Evolutionary conservation across 2,797 vertebrate genomes (phyloP), one percentile per base, ranked within the genome.

Genomic region (Pangasius larnaudii): DNA sequence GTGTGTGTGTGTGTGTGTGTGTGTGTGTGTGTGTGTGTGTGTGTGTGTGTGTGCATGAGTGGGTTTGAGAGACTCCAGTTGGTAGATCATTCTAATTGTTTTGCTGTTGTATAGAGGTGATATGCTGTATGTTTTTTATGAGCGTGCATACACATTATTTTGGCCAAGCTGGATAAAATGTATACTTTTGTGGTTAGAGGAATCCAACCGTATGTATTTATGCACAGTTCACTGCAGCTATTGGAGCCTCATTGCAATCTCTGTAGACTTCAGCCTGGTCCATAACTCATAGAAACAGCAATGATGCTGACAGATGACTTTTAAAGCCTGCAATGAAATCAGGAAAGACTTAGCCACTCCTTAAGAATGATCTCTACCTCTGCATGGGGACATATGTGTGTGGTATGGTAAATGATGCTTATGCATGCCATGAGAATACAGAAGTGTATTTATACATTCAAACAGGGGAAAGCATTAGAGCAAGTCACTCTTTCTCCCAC

Each of bases 231-330:
- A 86, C 22, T 56, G 36, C 84, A 84, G 63, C 79, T 81, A 27
- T 61, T 27, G 59, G 11, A 81, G 56, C 22, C 22, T 27, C 13
- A 16, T 3, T 46, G 2, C 13, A 42, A 42, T 63, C 22, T 61
- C 36, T 86, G 39, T n/a, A 88, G 86, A 77, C 10, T 78, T 87
- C 61, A 78, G 33, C n/a, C 75, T 77, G 81, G 19, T 71, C 80
- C 84, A 91, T 59, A 86, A 61, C 81, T 82, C 19, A 81, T 30
- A 36, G 36, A 82, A 24, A 84, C 30, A 46, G 49, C 33, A 5
- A 58, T 8, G 18, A 63, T 65, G 75, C 58, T 5, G 42, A 16
- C 75, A 58, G 19, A 59, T 24, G 22, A 14, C 0, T 61, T 61
- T 82, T 42, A n/a, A 16, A 27, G 36, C 11, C 19, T 81, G 78